A percentile compares a stretch with the other conserved stretches of the same genome.
Conservation (phyloP, 2,888 invertebrate genomes). For the Theretra japonica region DNA sequence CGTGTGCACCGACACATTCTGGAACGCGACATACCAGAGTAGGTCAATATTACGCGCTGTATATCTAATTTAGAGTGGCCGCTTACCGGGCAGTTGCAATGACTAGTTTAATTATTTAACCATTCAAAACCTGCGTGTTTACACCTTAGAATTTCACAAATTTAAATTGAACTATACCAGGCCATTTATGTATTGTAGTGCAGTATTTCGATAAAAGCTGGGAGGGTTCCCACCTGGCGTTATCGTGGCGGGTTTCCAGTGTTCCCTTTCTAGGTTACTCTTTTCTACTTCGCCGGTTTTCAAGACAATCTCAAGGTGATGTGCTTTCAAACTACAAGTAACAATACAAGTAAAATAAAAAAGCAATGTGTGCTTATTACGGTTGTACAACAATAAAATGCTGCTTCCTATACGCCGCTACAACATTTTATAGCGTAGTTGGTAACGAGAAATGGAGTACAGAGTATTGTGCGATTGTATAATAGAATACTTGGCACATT, state of each 20-base stretch:
- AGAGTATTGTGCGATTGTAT: not conserved
- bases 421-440: not conserved
- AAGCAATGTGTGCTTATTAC: too few relatives aligned
- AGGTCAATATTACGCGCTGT: too few relatives aligned
- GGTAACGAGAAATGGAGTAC: not conserved
- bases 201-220: not conserved
- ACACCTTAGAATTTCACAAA: too few relatives aligned
- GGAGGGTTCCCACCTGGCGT: not conserved
- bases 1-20: too few relatives aligned
- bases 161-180: not conserved
- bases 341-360: not conserved
- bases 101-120: too few relatives aligned
- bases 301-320: slow-evolving; percentile 1
- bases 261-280: not conserved
- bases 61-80: too few relatives aligned
- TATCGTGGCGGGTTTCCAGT: not conserved
- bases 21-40: too few relatives aligned
- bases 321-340: not conserved
- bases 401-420: not conserved
- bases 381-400: not conserved
- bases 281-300: not conserved
- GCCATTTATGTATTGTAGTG: not conserved
- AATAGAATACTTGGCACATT: not conserved
- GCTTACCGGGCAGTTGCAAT: too few relatives aligned
- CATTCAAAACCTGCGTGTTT: too few relatives aligned